Percentiles rank a stretch among this genome's conserved stretches.
Evolutionary conservation across 1,140 invertebrate genomes (phyloP).

Genomic region (Drosophila sulfurigaster): DNA sequence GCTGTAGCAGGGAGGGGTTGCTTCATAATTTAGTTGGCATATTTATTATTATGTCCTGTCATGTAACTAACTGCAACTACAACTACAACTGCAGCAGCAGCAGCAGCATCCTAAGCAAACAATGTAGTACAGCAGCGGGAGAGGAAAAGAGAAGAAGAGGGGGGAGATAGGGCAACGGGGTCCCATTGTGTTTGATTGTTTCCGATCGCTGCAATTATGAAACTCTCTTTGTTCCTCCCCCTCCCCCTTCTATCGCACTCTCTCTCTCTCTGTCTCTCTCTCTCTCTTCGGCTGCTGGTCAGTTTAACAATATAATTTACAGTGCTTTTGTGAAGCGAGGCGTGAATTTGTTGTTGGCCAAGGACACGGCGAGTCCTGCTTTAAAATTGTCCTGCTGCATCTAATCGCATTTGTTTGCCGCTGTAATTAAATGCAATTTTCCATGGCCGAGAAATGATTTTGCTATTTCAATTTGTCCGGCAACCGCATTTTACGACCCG

Average conservation of each 20-base stretch:
- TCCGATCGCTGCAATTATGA: slow-evolving; percentile 70
- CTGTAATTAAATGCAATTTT: slow-evolving; percentile 73
- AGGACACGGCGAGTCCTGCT: slow-evolving; percentile 33
- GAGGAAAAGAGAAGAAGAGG: not conserved
- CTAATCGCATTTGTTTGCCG: slow-evolving; percentile 78
- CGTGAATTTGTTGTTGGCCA: slow-evolving; percentile 72
- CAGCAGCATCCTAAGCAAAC: slow-evolving; percentile 74
- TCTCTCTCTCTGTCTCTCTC: slow-evolving; percentile 13
- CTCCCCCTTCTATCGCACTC: not conserved
- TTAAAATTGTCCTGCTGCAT: slow-evolving; percentile 42
- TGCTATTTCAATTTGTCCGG: slow-evolving; percentile 72
- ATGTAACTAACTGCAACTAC: slow-evolving; percentile 61
- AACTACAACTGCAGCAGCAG: slow-evolving; percentile 36
- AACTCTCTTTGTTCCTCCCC: slow-evolving; percentile 29
- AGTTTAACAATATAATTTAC: slow-evolving; percentile 81
- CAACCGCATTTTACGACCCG: slow-evolving; percentile 58
- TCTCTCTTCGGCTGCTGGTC: slow-evolving; percentile 46
- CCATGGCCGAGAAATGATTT: slow-evolving; percentile 62
- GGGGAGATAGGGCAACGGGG: slow-evolving; percentile 2
- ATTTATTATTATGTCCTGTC: slow-evolving; percentile 78
- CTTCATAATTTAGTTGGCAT: slow-evolving; percentile 80
- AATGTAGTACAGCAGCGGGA: slow-evolving; percentile 25
- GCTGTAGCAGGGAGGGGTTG: slow-evolving; percentile 12
- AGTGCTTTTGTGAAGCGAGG: slow-evolving; percentile 84
- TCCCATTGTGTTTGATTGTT: slow-evolving; percentile 61